A percentile compares a stretch with the other conserved stretches of the same genome.
Conservation (phyloP, 2,888 invertebrate genomes). For the Amphipyra berbera region DNA sequence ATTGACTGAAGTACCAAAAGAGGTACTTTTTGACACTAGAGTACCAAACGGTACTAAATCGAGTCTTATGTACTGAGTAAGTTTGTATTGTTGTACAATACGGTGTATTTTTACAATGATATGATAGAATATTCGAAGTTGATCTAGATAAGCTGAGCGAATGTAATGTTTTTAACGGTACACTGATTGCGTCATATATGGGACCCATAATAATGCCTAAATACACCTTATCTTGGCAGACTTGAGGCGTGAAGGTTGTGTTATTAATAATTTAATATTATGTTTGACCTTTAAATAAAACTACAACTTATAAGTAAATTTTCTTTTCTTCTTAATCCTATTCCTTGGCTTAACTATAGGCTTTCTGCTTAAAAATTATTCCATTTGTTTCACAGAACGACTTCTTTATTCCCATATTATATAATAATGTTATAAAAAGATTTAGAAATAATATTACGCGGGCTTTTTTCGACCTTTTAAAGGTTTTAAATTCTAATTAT, state of each 20-base stretch:
- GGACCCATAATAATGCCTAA: not conserved
- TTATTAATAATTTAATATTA: conserved; percentile 57
- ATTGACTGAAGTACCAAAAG: conserved; percentile 53
- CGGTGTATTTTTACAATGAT: conserved; percentile 45
- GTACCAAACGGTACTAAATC: conserved; percentile 37
- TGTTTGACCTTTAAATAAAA: conserved; percentile 52
- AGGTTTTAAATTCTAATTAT: conserved; percentile 33
- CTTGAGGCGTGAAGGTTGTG: conserved; percentile 41
- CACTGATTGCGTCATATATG: not conserved
- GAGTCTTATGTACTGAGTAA: conserved; percentile 49
- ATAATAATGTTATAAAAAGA: conserved; percentile 22
- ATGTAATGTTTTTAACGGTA: conserved; percentile 54
- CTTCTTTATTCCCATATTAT: too few species aligned
- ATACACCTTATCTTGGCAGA: conserved; percentile 8
- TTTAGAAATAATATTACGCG: conserved; percentile 16
- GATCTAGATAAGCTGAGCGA: conserved; percentile 41
- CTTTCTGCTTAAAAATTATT: not conserved
- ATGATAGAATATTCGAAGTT: conserved; percentile 56
- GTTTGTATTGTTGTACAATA: conserved; percentile 47
- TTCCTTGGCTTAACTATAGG: not conserved
- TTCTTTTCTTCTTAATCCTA: conserved; percentile 45
- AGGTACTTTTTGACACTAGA: conserved; percentile 49
- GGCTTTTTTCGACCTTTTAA: conserved; percentile 29
- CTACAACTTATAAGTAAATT: conserved; percentile 33
- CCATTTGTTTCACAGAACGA: too few species aligned